Conservation (phyloP, 2,888 invertebrate species). For the Drosophila neotestacea region DNA sequence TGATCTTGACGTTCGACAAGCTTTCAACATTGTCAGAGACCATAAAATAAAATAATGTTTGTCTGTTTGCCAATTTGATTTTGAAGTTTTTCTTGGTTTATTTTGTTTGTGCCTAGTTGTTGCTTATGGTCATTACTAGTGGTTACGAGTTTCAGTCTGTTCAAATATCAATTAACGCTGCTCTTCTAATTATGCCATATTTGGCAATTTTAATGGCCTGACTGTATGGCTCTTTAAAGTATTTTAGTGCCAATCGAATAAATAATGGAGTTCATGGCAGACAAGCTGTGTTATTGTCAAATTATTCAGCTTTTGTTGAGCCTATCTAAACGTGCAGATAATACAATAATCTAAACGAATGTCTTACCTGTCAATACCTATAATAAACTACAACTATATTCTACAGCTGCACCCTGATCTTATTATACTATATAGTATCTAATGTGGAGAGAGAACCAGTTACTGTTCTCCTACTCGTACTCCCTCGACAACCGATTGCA, state of each 20-base stretch:
- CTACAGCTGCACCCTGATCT: conserved; percentile 3
- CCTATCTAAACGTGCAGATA: not conserved
- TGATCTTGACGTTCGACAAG: conserved; percentile 44
- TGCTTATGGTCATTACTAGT: conserved; percentile 31
- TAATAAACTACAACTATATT: conserved; percentile 4
- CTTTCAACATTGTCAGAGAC: conserved; percentile 50
- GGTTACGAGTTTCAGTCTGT: conserved; percentile 18
- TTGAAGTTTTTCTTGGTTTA: conserved; percentile 23
- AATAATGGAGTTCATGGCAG: conserved; percentile 34
- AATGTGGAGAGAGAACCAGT: conserved; percentile 1
- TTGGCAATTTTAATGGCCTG: conserved; percentile 49
- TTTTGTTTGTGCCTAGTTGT: conserved; percentile 7
- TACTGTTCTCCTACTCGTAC: not conserved
- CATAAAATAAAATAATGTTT: conserved; percentile 35
- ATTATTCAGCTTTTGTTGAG: conserved; percentile 17
- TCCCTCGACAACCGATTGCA: conserved; percentile 13
- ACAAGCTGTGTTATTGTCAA: conserved; percentile 16
- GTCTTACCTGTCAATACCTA: conserved; percentile 18
- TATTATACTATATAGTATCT: not conserved
- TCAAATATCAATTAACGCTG: conserved; percentile 59
- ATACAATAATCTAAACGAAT: conserved; percentile 18
- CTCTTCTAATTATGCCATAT: conserved; percentile 62
- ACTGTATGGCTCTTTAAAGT: not conserved
- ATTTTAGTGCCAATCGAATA: conserved; percentile 6
- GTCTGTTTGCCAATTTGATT: conserved; percentile 51